Evolutionary conservation across 1,140 invertebrate species (phyloP), one percentile per base, ranked within the genome.

Genomic region (Arctopsyche grandis): DNA sequence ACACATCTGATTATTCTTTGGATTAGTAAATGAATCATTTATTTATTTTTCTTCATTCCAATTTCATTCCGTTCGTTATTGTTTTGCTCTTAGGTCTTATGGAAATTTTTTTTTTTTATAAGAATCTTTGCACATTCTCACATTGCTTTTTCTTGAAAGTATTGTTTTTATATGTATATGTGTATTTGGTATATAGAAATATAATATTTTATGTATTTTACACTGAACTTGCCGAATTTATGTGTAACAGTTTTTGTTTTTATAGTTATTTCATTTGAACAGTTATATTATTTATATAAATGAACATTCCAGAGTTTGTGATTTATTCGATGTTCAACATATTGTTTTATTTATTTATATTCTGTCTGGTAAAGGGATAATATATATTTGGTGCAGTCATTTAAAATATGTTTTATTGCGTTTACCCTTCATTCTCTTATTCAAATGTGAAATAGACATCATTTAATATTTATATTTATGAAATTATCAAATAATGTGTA

Each of bases 291-390:
- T 29, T 58, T 58, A 63, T n/a, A n/a, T 76, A 38, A n/a, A 29
- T 56, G 60, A 73, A 69, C 70, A 80, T 79, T 82, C 76, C 79
- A 78, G 78, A 74, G 78, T 80, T 80, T 82, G 81, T 82, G 81
- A 82, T 82, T 82, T 79, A 78, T 78, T 78, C 48, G 24, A 77
- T 78, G 76, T 80, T 78, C 79, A 75, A 78, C 77, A 77, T 52
- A 79, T 82, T 80, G 73, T 82, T 80, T 82, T 82, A 78, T 82
- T 79, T 82, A 80, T 82, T 80, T 80, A 82, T 82, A 80, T 75
- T 80, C 79, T 82, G 81, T 82, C 77, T 76, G 81, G 81, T 82
- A 82, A 82, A 82, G 81, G 81, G 81, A 82, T 82, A 82, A 80
- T 82, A 80, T 82, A 82, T 82, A 82, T 76, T 82, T 82, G 81